Evolutionary conservation across 2,113 vertebrate species (phyloP).

Genomic region (Seriola rivoliana): DNA sequence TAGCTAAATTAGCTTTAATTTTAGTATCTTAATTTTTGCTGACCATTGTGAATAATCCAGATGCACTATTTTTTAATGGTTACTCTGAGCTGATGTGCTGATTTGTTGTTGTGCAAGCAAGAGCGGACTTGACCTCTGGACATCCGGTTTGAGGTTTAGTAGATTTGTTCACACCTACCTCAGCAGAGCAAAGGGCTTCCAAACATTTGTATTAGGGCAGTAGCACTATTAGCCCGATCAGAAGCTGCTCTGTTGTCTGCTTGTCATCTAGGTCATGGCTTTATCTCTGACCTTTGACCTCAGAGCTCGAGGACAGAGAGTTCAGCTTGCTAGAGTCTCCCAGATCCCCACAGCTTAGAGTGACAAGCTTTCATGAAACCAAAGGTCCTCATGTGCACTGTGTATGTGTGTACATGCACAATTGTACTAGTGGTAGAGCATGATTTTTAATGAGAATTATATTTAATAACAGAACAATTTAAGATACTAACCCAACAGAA

Average conservation of each 20-base stretch:
- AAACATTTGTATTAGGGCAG: constrained; percentile 39
- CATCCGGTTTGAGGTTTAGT: constrained; percentile 1
- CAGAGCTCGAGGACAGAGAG: constrained; percentile 30
- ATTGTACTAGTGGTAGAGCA: background rate
- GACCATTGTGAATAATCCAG: background rate
- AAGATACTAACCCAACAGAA: background rate
- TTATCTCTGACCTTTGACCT: constrained; percentile 55
- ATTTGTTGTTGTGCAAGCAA: background rate
- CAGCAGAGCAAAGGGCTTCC: constrained; percentile 42
- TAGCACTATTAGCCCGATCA: constrained; percentile 40
- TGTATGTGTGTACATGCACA: background rate
- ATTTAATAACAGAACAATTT: constrained; percentile 9
- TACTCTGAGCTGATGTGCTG: background rate
- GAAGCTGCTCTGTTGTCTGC: constrained; percentile 29
- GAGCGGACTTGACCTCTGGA: constrained; percentile 10
- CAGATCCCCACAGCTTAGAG: constrained; percentile 37
- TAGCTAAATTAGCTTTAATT: too few species aligned
- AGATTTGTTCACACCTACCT: background rate
- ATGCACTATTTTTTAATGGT: background rate
- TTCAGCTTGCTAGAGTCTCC: constrained; percentile 21
- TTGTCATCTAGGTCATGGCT: constrained; percentile 46
- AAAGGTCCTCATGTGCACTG: background rate
- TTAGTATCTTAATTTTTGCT: too few species aligned
- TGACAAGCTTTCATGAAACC: constrained; percentile 17
- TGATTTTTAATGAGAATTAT: background rate